A percentile compares a stretch with the other conserved stretches of the same genome.
Conservation (phyloP, 2,888 invertebrate species). For the Nymphalis urticae region DNA sequence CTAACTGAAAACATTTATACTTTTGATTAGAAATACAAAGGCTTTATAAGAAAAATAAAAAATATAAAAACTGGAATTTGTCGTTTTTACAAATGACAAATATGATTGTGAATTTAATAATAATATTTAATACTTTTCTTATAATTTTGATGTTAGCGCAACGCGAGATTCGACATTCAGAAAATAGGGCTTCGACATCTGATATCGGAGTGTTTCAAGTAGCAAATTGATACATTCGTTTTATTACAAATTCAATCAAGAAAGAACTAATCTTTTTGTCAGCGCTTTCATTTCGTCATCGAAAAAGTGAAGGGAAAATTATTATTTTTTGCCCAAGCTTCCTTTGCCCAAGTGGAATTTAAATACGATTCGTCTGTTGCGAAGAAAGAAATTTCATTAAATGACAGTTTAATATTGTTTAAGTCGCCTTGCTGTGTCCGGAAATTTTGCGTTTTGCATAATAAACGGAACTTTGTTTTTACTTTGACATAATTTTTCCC, state of each 20-base stretch:
- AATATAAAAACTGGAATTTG: too few relatives aligned
- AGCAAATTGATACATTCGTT: not conserved
- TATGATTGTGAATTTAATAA: too few relatives aligned
- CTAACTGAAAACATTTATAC: not conserved
- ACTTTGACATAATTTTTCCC: constrained; percentile 16
- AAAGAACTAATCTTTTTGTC: not conserved
- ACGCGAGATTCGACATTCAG: too few relatives aligned
- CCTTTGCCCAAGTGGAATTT: constrained; percentile 26
- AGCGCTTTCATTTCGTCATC: not conserved
- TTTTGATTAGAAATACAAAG: too few relatives aligned
- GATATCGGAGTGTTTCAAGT: not conserved
- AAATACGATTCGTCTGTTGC: constrained; percentile 26
- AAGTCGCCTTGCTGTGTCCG: constrained; percentile 15
- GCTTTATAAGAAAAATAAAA: too few relatives aligned
- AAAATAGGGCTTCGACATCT: too few relatives aligned
- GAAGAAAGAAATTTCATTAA: constrained; percentile 31
- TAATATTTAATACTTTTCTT: too few relatives aligned
- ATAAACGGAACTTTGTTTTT: constrained; percentile 22
- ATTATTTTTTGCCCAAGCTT: constrained; percentile 7
- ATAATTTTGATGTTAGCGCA: too few relatives aligned
- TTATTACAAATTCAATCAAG: constrained; percentile 10
- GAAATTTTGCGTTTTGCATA: constrained; percentile 25
- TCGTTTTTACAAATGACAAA: too few relatives aligned
- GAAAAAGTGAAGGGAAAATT: not conserved
- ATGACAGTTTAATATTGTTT: constrained; percentile 30